Evolutionary conservation across 2,113 vertebrate genomes (phyloP).

Genomic region (Aramus guarauna): DNA sequence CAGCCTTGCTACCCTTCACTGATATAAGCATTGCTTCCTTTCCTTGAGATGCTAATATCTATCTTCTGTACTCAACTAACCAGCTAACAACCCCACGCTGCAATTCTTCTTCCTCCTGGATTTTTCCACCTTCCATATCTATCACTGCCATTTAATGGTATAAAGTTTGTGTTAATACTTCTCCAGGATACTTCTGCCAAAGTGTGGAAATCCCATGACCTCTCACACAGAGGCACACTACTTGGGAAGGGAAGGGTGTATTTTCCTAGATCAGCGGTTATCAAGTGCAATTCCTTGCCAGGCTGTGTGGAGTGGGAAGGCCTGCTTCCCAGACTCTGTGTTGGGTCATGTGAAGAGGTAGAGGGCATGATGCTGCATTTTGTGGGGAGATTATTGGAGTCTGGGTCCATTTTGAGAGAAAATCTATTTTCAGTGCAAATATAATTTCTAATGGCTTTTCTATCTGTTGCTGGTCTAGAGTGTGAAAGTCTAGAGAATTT

Average conservation of each 20-base stretch:
- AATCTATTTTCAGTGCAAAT: not conserved
- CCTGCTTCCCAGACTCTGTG: fast-evolving
- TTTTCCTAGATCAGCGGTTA: not conserved
- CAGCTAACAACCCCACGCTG: not conserved
- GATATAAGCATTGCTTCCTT: not conserved
- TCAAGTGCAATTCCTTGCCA: not conserved
- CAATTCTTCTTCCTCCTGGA: not conserved
- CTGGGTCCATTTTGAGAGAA: not conserved
- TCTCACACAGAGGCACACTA: not conserved
- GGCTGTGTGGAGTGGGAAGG: not conserved
- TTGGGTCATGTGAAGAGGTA: fast-evolving
- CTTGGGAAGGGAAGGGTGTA: not conserved
- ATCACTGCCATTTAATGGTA: not conserved
- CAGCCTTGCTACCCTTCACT: not conserved
- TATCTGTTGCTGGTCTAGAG: not conserved
- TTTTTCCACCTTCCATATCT: not conserved
- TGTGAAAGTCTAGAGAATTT: not conserved
- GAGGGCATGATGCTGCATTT: not conserved
- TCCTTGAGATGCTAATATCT: not conserved
- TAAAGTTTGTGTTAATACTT: not conserved
- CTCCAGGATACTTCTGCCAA: not conserved
- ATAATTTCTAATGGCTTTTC: not conserved
- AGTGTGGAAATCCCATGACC: not conserved
- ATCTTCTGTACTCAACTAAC: not conserved
- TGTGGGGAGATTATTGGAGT: not conserved